Evolutionary conservation across 2,888 invertebrate genomes (phyloP).

Genomic region (Terebella lapidaria): DNA sequence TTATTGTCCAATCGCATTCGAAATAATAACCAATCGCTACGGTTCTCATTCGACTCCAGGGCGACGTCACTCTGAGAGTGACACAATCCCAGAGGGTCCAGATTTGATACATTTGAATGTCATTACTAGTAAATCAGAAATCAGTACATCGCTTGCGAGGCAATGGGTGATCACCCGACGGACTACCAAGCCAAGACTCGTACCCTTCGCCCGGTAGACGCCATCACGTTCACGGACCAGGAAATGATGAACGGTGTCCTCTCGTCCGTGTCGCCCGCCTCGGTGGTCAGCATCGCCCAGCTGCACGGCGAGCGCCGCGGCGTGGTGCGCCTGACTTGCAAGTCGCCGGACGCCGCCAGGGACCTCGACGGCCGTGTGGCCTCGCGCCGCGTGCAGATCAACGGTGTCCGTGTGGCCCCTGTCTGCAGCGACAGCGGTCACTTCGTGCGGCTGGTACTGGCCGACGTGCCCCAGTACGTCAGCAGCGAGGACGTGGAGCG

Average conservation of each 20-base stretch:
- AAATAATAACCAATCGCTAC: too few species aligned
- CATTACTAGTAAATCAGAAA: too few species aligned
- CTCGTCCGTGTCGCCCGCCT: neutral
- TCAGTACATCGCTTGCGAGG: too few species aligned
- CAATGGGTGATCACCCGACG: neutral
- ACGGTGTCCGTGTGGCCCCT: conserved; percentile 11
- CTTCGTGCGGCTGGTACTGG: conserved; percentile 7
- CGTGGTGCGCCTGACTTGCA: conserved; percentile 14
- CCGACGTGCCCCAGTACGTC: conserved; percentile 16
- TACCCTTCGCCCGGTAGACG: conserved; percentile 10
- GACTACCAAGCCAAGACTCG: conserved; percentile 7
- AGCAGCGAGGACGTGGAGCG: conserved; percentile 11
- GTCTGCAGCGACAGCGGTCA: conserved; percentile 13
- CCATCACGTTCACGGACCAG: conserved; percentile 4
- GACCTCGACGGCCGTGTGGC: conserved; percentile 13
- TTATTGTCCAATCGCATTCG: too few species aligned
- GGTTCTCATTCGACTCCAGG: too few species aligned
- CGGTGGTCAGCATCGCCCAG: conserved; percentile 6
- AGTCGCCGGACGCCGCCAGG: conserved; percentile 4
- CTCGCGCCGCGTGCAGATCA: conserved; percentile 6
- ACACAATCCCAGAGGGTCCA: too few species aligned
- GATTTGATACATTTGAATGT: too few species aligned
- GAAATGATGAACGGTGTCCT: conserved; percentile 12
- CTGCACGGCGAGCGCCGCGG: conserved; percentile 17
- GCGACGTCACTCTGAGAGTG: too few species aligned